Evolutionary conservation across 2,888 invertebrate species (phyloP).

Genomic region (Leptinotarsa rubiginosa): DNA sequence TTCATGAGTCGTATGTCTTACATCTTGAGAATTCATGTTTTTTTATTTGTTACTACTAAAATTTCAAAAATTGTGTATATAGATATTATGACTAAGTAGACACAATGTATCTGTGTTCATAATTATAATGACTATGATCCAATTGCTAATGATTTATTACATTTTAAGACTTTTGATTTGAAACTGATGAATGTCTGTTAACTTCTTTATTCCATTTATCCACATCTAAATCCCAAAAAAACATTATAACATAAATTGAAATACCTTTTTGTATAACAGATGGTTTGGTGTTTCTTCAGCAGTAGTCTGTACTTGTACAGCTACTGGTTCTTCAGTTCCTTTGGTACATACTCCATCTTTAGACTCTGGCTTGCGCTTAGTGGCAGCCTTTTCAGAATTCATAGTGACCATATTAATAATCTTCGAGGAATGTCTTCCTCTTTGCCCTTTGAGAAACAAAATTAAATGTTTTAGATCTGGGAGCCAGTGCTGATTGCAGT

Average conservation of each 20-base stretch:
- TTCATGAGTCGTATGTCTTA: no score
- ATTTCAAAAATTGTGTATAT: no score
- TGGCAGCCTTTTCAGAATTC: slow-evolving; percentile 74
- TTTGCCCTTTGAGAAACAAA: slow-evolving; percentile 49
- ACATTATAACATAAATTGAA: neutral
- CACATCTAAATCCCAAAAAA: neutral
- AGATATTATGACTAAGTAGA: no score
- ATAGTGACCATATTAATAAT: slow-evolving; percentile 74
- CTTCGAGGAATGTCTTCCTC: slow-evolving; percentile 58
- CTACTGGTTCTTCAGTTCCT: slow-evolving; percentile 60
- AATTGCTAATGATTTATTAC: no score
- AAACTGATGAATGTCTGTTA: no score
- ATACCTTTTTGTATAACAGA: slow-evolving; percentile 86
- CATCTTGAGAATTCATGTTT: no score
- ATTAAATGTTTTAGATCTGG: neutral
- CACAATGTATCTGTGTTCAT: no score
- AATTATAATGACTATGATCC: no score
- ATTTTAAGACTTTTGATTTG: no score
- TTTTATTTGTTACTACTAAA: no score
- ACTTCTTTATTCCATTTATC: no score
- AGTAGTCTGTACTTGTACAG: slow-evolving; percentile 53
- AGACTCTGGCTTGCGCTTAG: slow-evolving; percentile 70
- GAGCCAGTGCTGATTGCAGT: neutral
- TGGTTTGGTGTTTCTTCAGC: slow-evolving; percentile 87
- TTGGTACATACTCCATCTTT: slow-evolving; percentile 65